Evolutionary conservation across 2,888 invertebrate species (phyloP), one percentile per base, ranked within the genome.

Genomic region (Anorthoa munda): DNA sequence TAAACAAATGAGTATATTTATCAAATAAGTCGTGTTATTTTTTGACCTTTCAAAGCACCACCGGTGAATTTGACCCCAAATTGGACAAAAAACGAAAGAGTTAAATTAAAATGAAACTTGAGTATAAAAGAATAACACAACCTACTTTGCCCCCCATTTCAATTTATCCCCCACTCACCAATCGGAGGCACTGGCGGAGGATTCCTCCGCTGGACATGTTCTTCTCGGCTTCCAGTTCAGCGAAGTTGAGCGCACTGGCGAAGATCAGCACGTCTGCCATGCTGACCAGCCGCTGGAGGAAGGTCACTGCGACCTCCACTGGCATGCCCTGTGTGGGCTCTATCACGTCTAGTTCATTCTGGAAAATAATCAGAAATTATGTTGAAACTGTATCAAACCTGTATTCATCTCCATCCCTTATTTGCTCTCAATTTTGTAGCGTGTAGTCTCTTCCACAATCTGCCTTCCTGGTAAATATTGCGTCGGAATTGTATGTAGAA

Each of bases 121-220:
- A 39, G 9, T 39, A 1, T 9, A 39, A 39, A 39, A 39, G 39
- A 39, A 39, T 39, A 39, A 83, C 81, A 83, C 68, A 84, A 77
- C 80, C 76, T 70, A 70, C 63, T 46, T 46, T 4, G 9, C 23
- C 26, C 12, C 0, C 13, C 11, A 11, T 15, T 15, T 1, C 15
- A 0, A 0, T 21, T 0, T 39, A 39, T 9, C 13, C 15, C 11
- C 15, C 50, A 94, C 97, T 97, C 93, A 98, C 99, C 97, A 99
- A 96, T 93, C 99, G 97, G 76, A 99, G 97, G 93, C 99, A 99
- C 95, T 99, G 99, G 73, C 99, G 96, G 71, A 99, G 96, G 87
- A 99, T 99, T 63, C 99, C 99, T n/a, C 99, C 99, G 89, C 99
- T 98, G 65, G 99, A 99, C 99, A 99, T 99, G 93, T 99, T 99